Conservation (phyloP, 2,113 vertebrate genomes). For the Nematolebias whitei region DNA sequence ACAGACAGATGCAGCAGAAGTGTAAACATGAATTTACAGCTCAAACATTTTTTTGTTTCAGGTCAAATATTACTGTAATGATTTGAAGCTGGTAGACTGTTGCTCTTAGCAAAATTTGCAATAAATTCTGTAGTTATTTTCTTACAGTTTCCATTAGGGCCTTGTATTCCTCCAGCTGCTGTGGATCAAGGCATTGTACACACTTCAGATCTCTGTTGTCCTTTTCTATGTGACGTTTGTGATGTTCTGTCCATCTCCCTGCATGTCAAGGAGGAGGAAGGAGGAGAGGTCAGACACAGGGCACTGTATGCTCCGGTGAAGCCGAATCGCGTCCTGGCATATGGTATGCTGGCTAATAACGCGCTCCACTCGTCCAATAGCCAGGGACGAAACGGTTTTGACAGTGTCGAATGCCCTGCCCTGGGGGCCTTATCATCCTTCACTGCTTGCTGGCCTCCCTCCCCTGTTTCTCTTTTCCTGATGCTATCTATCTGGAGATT, state of each 20-base stretch:
- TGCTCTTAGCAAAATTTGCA: background rate
- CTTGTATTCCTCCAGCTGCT: slow-evolving; percentile 19
- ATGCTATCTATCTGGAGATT: slow-evolving; percentile 79
- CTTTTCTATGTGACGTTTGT: slow-evolving; percentile 27
- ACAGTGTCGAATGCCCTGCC: slow-evolving; percentile 79
- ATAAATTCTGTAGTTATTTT: background rate
- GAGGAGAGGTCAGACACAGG: slow-evolving; percentile 63
- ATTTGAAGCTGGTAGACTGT: background rate
- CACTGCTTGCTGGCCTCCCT: slow-evolving; percentile 68
- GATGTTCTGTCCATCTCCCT: slow-evolving; percentile 53
- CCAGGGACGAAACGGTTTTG: slow-evolving; percentile 75
- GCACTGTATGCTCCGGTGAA: slow-evolving; percentile 69
- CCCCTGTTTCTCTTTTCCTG: slow-evolving; percentile 66
- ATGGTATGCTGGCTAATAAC: slow-evolving; percentile 75
- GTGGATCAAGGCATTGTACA: slow-evolving; percentile 18
- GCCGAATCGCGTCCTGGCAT: slow-evolving; percentile 68
- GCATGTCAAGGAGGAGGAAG: slow-evolving; percentile 50
- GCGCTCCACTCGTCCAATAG: slow-evolving; percentile 75
- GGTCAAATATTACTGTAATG: background rate
- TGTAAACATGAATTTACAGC: too few species aligned
- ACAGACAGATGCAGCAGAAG: too few species aligned
- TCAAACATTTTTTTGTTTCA: background rate
- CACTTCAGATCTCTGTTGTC: slow-evolving; percentile 27
- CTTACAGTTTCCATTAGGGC: background rate
- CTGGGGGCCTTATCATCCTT: slow-evolving; percentile 76